Conservation (phyloP, 2,888 invertebrate genomes). For the Leptinotarsa haldemani region DNA sequence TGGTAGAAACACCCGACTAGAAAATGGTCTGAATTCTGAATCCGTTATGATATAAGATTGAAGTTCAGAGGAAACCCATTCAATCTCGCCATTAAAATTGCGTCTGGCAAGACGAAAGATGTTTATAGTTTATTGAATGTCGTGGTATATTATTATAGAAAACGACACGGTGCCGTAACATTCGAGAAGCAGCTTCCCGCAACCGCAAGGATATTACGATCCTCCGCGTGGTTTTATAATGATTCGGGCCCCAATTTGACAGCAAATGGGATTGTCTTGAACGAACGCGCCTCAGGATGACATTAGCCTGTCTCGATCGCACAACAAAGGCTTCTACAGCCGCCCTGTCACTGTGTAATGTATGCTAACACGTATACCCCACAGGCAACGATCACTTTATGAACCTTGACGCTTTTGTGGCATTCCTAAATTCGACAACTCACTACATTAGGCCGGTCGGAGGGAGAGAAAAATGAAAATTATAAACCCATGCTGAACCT, state of each 20-base stretch:
- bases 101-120: constrained; percentile 23
- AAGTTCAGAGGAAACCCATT: not conserved
- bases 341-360: constrained; percentile 66
- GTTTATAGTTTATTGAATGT: constrained; percentile 37
- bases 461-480: constrained; percentile 5
- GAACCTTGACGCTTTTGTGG: constrained; percentile 59
- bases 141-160: constrained; percentile 51
- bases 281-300: constrained; percentile 65
- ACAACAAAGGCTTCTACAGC: constrained; percentile 63
- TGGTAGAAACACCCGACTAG: too few relatives aligned
- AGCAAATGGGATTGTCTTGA: constrained; percentile 66
- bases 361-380: constrained; percentile 66
- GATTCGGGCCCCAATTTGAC: constrained; percentile 64
- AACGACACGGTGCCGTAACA: constrained; percentile 34
- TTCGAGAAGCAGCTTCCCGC: constrained; percentile 46
- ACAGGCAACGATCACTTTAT: constrained; percentile 64
- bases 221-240: constrained; percentile 61
- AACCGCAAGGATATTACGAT: constrained; percentile 48
- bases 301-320: constrained; percentile 65
- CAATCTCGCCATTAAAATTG: constrained; percentile 7
- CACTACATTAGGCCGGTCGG: constrained; percentile 47
- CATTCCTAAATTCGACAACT: constrained; percentile 52
- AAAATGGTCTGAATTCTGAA: too few relatives aligned
- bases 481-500: not conserved
- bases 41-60: too few relatives aligned